Base-by-base conservation (phyloP, 2,113 vertebrate species). In the Hippocampus comes region DNA sequence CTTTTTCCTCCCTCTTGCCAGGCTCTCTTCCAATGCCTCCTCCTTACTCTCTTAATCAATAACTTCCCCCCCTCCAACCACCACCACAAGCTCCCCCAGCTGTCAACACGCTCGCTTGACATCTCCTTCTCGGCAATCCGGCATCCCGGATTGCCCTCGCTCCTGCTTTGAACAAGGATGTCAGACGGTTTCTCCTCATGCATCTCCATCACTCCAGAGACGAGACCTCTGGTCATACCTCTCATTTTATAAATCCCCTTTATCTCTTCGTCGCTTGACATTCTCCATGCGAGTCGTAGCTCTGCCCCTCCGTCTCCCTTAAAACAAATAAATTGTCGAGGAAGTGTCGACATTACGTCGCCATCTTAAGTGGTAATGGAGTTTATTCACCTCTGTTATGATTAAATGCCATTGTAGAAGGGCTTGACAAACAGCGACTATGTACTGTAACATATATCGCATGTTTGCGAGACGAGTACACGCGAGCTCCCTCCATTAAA, bases 1-100 rank as follows among this genome's bases (percentile, higher is more conserved):
- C 71, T 67, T 74, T 68, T 68, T 27, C 74, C 70, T 61, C 14
- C n/a, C 42, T 43, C 51, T 67, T 7, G 34, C 81, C 73, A 59
- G 61, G 68, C 72, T 80, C 75, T 73, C 75, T 76, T 73, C 79
- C 27, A 10, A 61, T 67, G 64, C 77, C 68, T 34, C 76, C 30
- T 76, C 73, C 41, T 48, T 67, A 55, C 69, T 68, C 81, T 82
- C 81, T 83, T 88, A 86, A 90, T 91, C 86, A 88, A 88, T 89
- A 86, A 69, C 74, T 67, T 34, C 53, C 49, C 21, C 14, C 25
- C 63, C 21, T 23, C 1, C 17, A 38, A 38, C 34, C 34, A 38
- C 34, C 34, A 38, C 34, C 34, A 6, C 34, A 38, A 38, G 5
- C 34, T 38, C 34, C 34, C 34, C 34, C 34, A 38, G 34, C 34